phyloP scores from a whole-genome alignment of 2,888 invertebrate genomes.

The Tachina lurida region DNA sequence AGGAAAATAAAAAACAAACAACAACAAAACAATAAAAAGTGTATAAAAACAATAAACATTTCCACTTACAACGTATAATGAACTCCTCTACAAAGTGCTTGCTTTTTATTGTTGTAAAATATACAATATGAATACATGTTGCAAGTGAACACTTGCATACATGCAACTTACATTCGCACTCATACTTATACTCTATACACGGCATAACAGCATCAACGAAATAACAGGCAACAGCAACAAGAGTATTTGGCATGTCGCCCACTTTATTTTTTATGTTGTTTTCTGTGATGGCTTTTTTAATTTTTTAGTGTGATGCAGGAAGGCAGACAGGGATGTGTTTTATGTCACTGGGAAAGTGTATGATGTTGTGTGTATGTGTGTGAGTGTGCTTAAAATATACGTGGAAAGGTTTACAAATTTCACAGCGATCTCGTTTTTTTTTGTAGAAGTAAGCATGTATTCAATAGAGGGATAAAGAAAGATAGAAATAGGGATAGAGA shows the following conservation, averaged over 20 bases:
- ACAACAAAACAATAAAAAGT: conserved; percentile 50
- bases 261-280: conserved; percentile 44
- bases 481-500: too few species aligned
- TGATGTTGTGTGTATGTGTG: neutral
- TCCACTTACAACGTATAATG: conserved; percentile 70
- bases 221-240: conserved; percentile 51
- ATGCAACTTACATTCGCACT: neutral
- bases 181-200: neutral
- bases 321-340: conserved; percentile 31
- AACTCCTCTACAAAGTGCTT: conserved; percentile 67
- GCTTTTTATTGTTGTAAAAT: conserved; percentile 60
- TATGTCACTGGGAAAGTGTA: conserved; percentile 21
- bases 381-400: too few species aligned
- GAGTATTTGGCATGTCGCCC: conserved; percentile 66
- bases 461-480: too few species aligned
- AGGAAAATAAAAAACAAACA: conserved; percentile 25
- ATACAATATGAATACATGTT: conserved; percentile 67
- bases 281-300: conserved; percentile 4
- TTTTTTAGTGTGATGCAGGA: conserved; percentile 35
- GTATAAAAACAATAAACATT: conserved; percentile 68
- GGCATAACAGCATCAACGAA: conserved; percentile 46
- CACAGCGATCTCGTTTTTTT: too few species aligned
- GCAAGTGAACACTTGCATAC: conserved; percentile 54
- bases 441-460: too few species aligned
- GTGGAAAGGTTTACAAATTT: neutral